A percentile compares a stretch with the other conserved stretches of the same genome.
Conservation (phyloP, 2,113 vertebrate genomes). For the Myrmecobius fasciatus region DNA sequence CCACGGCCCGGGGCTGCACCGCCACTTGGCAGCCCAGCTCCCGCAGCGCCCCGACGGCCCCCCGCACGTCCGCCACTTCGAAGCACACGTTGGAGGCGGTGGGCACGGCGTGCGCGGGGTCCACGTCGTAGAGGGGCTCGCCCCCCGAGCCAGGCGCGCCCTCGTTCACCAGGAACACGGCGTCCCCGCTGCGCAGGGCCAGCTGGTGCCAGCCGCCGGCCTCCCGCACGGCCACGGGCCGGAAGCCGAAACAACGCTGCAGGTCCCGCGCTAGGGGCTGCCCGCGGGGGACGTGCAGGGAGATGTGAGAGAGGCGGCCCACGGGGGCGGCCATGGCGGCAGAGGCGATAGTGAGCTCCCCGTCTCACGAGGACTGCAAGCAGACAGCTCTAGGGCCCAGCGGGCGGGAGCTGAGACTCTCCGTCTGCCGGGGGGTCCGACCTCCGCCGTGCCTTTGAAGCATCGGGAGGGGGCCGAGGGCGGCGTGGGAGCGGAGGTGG, state of each 20-base stretch:
- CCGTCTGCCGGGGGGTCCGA: neutral
- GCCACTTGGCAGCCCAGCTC: constrained; percentile 86
- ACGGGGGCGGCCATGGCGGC: constrained; percentile 87
- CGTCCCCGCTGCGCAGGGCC: constrained; percentile 86
- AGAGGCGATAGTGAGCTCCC: neutral
- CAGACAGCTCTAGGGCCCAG: neutral
- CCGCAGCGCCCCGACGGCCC: constrained; percentile 81
- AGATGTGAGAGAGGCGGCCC: constrained; percentile 90
- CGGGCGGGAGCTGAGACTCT: neutral
- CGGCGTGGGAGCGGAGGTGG: no score
- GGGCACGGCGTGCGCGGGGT: constrained; percentile 82
- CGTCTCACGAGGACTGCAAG: neutral
- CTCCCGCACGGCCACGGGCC: constrained; percentile 85
- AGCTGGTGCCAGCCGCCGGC: constrained; percentile 85
- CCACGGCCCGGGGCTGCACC: constrained; percentile 87
- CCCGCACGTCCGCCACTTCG: constrained; percentile 88
- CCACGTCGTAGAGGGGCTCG: constrained; percentile 85
- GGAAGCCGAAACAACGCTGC: constrained; percentile 88
- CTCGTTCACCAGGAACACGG: constrained; percentile 91
- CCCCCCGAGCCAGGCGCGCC: constrained; percentile 31
- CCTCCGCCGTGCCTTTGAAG: neutral
- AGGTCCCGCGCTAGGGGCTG: constrained; percentile 86
- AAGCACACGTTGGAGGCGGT: constrained; percentile 94
- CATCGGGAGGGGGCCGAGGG: no score
- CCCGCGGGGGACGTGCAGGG: constrained; percentile 88